Percentiles rank a stretch among this genome's conserved stretches.
Conservation (phyloP, 2,113 vertebrate species). For the Dryoscopus gambensis region DNA sequence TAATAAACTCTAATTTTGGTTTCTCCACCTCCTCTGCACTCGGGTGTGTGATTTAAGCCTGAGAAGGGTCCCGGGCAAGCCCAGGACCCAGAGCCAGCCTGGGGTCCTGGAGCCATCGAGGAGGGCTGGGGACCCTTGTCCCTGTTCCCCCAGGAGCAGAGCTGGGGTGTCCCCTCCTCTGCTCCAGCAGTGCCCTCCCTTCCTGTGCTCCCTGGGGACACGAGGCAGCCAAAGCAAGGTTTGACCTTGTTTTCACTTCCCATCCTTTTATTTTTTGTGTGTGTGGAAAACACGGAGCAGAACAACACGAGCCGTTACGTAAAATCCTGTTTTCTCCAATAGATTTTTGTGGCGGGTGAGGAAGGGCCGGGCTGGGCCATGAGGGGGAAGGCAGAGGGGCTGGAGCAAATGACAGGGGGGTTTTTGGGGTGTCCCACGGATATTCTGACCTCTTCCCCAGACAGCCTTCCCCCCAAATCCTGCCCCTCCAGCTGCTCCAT, state of each 20-base stretch:
- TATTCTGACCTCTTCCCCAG: background rate
- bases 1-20: background rate
- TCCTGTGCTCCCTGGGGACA: background rate
- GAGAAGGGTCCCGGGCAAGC: background rate
- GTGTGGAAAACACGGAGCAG: background rate
- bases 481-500: accelerated
- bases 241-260: conserved; percentile 26
- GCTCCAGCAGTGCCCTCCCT: background rate
- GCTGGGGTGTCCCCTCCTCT: background rate
- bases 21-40: background rate
- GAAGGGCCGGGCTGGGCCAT: background rate
- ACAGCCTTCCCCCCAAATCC: background rate
- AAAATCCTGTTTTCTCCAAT: background rate
- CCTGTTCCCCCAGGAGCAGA: background rate
- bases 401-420: background rate
- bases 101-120: accelerated
- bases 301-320: background rate
- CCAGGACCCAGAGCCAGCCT: background rate
- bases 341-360: background rate
- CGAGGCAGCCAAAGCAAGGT: background rate
- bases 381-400: background rate
- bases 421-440: background rate
- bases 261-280: background rate
- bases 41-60: background rate
- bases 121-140: background rate